Conservation (phyloP, 2,113 vertebrate genomes). For the Callipepla squamata region DNA sequence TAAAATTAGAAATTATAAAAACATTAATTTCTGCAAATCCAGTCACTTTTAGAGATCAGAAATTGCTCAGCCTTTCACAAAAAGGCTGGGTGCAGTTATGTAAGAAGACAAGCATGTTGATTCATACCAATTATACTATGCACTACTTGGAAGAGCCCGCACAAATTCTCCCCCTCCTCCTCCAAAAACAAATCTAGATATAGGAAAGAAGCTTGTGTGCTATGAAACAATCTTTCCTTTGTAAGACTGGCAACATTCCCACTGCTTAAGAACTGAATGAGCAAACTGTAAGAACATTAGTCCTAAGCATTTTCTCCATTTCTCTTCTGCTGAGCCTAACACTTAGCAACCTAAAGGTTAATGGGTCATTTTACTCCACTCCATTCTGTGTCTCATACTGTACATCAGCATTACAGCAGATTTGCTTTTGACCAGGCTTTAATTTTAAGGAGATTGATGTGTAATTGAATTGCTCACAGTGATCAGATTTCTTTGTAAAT, state of each 20-base stretch:
- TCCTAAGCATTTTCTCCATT: neutral
- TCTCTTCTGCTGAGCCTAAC: neutral
- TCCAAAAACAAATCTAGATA: neutral
- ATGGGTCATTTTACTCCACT: neutral
- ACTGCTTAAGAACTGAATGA: neutral
- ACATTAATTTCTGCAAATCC: constrained; percentile 28
- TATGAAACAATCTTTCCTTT: neutral
- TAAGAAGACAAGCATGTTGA: constrained; percentile 36
- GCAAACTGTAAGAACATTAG: neutral
- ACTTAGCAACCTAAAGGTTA: neutral
- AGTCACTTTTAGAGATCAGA: constrained; percentile 30
- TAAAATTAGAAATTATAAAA: constrained; percentile 22
- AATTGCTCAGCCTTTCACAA: constrained; percentile 19
- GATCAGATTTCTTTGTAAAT: neutral
- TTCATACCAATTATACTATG: constrained; percentile 54
- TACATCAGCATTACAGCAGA: neutral
- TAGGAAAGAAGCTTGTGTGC: neutral
- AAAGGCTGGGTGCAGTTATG: constrained; percentile 9
- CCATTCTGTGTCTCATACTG: neutral
- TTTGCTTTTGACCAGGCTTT: neutral
- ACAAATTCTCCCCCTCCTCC: neutral
- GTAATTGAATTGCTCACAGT: neutral
- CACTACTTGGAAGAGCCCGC: constrained; percentile 27
- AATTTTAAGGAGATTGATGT: neutral
- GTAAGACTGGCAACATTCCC: neutral